Conservation (phyloP, 2,888 invertebrate species). For the Thymelicus sylvestris region DNA sequence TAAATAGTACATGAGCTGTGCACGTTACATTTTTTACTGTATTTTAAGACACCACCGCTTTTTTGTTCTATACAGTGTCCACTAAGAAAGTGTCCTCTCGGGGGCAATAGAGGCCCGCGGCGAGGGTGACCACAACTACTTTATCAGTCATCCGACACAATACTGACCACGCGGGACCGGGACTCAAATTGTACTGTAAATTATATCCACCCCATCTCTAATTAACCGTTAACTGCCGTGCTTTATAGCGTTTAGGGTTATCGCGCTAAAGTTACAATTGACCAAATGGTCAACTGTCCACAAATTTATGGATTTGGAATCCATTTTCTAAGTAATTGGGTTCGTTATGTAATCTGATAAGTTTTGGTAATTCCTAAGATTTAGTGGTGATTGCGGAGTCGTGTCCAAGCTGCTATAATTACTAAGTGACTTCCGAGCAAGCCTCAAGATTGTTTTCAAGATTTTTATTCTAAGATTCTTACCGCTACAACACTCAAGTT, state of each 20-base stretch:
- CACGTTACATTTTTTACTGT: too few species aligned
- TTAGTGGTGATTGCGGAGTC: constrained; percentile 3
- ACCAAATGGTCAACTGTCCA: constrained; percentile 61
- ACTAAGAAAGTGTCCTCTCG: constrained; percentile 69
- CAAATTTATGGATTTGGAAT: constrained; percentile 39
- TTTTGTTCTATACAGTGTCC: constrained; percentile 51
- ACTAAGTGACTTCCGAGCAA: background rate
- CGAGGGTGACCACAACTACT: constrained; percentile 69
- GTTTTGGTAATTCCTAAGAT: constrained; percentile 16
- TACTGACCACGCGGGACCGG: constrained; percentile 53
- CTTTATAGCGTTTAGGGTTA: constrained; percentile 78
- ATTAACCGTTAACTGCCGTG: constrained; percentile 77
- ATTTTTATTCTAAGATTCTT: too few species aligned
- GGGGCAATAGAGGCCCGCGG: constrained; percentile 63
- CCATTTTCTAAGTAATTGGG: constrained; percentile 44
- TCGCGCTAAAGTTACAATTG: constrained; percentile 73
- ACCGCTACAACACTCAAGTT: too few species aligned
- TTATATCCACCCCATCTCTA: constrained; percentile 70
- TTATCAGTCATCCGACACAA: constrained; percentile 76
- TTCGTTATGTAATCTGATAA: constrained; percentile 35
- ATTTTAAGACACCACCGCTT: constrained; percentile 26
- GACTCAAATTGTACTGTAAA: constrained; percentile 58
- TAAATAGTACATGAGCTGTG: too few species aligned
- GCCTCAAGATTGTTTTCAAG: too few species aligned
- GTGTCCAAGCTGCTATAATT: constrained; percentile 2